Evolutionary conservation across 2,797 vertebrate species (phyloP), one percentile per base, ranked within the genome.

Genomic region (Natrix natrix): DNA sequence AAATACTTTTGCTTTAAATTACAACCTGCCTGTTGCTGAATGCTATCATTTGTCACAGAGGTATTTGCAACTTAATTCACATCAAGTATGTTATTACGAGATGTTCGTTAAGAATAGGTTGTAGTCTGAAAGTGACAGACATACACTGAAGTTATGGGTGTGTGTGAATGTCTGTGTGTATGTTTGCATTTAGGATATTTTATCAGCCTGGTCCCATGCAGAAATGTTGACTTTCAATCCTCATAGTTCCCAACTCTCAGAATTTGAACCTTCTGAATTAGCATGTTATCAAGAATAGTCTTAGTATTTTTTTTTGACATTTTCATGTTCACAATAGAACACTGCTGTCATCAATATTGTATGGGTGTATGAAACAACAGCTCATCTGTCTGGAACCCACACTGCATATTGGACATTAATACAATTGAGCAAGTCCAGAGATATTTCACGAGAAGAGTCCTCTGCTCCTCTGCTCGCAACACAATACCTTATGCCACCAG

Each of bases 1-100:
- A 95, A 96, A 94, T 89, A 92, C 2, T 87, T 96, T 95, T 94
- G 86, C 56, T 91, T 95, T 94, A 93, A 93, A 95, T 96, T 93
- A 63, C n/a, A 91, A 95, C 7, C 0, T 63, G 2, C 0, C 1
- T 60, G 5, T 93, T 95, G 69, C 87, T 94, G 92, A 93, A 92
- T 55, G 22, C 66, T 95, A 59, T 94, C 32, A 92, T 96, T 92
- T 93, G 92, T 94, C 48, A 26, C 24, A 74, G 93, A 3, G 28
- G 90, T 61, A 88, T 94, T 93, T 94, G 83, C 61, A n/a, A 61
- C 90, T n/a, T 55, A 93, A 94, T 92, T 55, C 26, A 8, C 63
- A 37, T 90, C 48, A 92, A 94, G 37, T 6, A 1, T 86, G 7
- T 87, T 93, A 91, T 56, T 91, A 90, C 92, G 92, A 91, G 56